phyloP scores from a whole-genome alignment of 1,140 invertebrate species.

The Leptinotarsa undecemlineata region DNA sequence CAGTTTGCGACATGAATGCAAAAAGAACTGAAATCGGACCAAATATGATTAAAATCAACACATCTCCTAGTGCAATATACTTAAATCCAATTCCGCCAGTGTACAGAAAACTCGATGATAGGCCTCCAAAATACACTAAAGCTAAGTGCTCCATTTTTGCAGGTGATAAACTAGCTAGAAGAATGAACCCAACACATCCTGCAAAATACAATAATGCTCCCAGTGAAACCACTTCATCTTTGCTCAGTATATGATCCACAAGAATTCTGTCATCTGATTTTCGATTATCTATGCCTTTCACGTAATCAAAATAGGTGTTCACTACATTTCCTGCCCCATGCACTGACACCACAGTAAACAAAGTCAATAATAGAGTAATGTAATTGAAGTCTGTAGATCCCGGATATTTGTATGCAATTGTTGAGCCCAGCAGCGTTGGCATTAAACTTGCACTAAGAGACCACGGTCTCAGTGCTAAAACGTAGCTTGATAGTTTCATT shows the following conservation, averaged over 20 bases:
- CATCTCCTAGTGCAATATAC: constrained; percentile 90
- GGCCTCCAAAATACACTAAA: constrained; percentile 90
- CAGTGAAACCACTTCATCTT: constrained; percentile 75
- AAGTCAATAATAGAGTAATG: constrained; percentile 76
- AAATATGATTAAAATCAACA: constrained; percentile 89
- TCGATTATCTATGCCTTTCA: constrained; percentile 89
- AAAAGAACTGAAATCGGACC: constrained; percentile 94
- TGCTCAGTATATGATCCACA: constrained; percentile 85
- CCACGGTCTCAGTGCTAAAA: constrained; percentile 87
- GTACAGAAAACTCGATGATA: constrained; percentile 93
- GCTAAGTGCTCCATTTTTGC: constrained; percentile 93
- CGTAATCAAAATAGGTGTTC: constrained; percentile 94
- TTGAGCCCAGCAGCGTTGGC: constrained; percentile 85
- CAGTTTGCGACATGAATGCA: constrained; percentile 90
- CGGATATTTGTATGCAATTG: constrained; percentile 78
- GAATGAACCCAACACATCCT: constrained; percentile 87
- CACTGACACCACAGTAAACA: constrained; percentile 85
- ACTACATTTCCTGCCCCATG: constrained; percentile 96
- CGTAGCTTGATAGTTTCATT: constrained; percentile 85
- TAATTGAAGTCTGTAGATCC: constrained; percentile 74
- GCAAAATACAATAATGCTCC: constrained; percentile 85
- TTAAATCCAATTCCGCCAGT: constrained; percentile 94
- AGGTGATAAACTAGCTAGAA: constrained; percentile 78
- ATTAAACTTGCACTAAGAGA: constrained; percentile 88
- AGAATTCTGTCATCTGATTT: constrained; percentile 91